Percentiles rank a stretch among this genome's conserved stretches.
Conservation (phyloP, 2,113 vertebrate genomes). For the Corynorhinus townsendii region DNA sequence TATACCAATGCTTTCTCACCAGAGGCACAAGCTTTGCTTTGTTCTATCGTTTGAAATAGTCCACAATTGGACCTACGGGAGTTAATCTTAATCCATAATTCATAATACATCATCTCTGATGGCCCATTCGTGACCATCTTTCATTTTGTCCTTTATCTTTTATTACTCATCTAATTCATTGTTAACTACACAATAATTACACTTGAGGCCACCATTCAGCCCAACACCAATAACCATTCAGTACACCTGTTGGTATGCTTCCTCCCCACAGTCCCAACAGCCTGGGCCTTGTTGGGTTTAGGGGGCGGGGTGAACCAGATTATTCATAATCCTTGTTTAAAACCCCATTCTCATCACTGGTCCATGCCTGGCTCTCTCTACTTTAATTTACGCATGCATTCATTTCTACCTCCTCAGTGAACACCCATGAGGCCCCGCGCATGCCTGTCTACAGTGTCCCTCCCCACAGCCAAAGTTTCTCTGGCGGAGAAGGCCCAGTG, state of each 20-base stretch:
- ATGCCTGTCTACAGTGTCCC: neutral
- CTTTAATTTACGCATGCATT: no score
- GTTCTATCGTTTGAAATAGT: neutral
- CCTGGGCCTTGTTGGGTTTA: no score
- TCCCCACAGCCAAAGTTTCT: neutral
- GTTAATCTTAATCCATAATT: neutral
- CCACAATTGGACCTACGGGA: no score
- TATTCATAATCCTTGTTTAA: neutral
- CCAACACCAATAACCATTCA: neutral
- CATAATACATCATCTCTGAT: neutral
- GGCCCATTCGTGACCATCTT: neutral
- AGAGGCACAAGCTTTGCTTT: neutral
- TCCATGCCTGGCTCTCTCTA: accelerated
- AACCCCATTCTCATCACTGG: accelerated
- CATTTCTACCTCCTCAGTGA: neutral
- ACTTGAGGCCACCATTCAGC: neutral
- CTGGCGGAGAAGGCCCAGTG: neutral
- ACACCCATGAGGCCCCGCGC: neutral
- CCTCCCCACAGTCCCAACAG: neutral
- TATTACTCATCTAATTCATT: neutral
- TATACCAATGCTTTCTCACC: neutral
- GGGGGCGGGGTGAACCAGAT: neutral
- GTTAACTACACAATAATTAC: neutral
- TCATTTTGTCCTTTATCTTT: no score
- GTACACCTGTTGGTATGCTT: accelerated